Evolutionary conservation across 1,140 invertebrate species (phyloP), one percentile per base, ranked within the genome.

Genomic region (Lordiphosa collinella): DNA sequence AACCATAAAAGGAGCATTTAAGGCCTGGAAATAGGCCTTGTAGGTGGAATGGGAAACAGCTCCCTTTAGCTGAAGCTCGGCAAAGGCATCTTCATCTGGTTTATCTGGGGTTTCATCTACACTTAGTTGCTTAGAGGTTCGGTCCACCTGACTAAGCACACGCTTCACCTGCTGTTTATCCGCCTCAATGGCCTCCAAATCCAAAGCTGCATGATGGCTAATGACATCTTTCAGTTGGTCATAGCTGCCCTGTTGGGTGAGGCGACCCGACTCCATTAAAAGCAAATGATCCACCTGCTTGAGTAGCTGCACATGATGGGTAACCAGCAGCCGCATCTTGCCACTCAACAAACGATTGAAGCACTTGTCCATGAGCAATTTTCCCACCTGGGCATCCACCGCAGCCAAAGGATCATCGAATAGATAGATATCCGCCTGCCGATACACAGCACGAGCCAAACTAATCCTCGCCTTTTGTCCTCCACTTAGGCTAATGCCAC

Each of bases 261-360:
- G 62, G 2, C 50, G 54, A 0, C 92, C 93, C 86, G 92, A 91
- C 14, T 91, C 90, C 34, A 91, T 89, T 54, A 92, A 92, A 10
- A 97, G 88, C 86, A 92, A 88, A 69, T 91, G 91, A 76, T 95
- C 92, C 0, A 94, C 95, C 16, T 91, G 89, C 80, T 94, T 94
- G 4, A 98, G 91, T 75, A 95, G 94, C 69, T 97, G 95, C 6
- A 97, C 90, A 86, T 97, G 96, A 90, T 98, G 96, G 0, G 96
- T 98, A 6, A 96, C 95, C n/a, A 98, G 88, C 18, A 93, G 93
- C 1, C 88, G 94, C 70, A 90, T 94, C 92, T 90, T 95, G 90
- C 86, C 93, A 91, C 91, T 43, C 10, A 96, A 89, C 75, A 93
- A 93, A 1, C 92, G 92, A 51, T 90, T 89, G 11, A 94, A 93